Base-by-base conservation (phyloP, 2,888 invertebrate species). In the Taphrorychus bicolor region DNA sequence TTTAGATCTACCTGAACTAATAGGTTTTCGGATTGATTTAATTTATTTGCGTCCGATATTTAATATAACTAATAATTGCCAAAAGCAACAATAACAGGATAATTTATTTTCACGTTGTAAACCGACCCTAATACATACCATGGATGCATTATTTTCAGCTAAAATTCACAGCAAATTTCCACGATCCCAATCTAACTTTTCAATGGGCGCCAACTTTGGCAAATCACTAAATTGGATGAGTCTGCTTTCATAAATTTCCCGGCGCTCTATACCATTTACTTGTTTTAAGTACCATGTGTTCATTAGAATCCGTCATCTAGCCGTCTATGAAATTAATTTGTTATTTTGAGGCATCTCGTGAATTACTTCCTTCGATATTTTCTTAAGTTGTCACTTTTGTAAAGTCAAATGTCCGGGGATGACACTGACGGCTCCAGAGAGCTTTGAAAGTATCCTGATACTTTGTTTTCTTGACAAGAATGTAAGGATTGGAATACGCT, bases 101-200 rank as follows among this genome's bases (percentile, higher is more conserved):
- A 7, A 11, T 11, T 32, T 11, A 32, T n/a, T n/a, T n/a, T n/a
- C n/a, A n/a, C n/a, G n/a, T n/a, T n/a, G n/a, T n/a, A n/a, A n/a
- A n/a, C n/a, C n/a, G n/a, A n/a, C n/a, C n/a, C n/a, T n/a, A n/a
- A n/a, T n/a, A n/a, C n/a, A 40, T 40, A n/a, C 40, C 40, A 48
- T 48, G 17, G 48, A 48, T 48, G 48, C 18, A 48, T 17, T 48
- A 48, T 48, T 48, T 48, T 48, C 48, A 48, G 48, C 48, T 48
- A 48, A 48, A 48, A 18, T 18, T 16, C 48, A 48, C 48, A 9
- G 48, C 48, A 16, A 48, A 48, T 14, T 48, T 48, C 48, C 48
- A 9, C 48, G 48, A 17, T 51, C 21, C 51, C 21, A 51, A 51
- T 51, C 22, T 51, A 51, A 51, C 7, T 51, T 51, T 51, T 9